Conservation (phyloP, 35 echinoderm and acorn worm genomes). For the Stichopus chloronotus region DNA sequence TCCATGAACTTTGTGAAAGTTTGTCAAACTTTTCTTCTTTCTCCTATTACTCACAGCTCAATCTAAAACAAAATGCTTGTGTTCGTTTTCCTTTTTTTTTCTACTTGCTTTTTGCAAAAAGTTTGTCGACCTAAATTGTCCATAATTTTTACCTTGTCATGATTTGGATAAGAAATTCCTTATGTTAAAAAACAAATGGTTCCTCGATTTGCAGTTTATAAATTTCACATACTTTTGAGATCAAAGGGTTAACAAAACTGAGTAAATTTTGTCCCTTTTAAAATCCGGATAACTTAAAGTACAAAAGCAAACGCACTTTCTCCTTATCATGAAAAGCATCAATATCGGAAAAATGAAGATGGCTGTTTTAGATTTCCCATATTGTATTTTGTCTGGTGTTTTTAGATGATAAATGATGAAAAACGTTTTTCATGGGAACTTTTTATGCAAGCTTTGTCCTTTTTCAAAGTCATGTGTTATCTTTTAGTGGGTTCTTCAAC, state of each 20-base stretch:
- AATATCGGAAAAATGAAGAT: background rate
- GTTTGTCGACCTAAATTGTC: background rate
- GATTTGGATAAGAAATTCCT: background rate
- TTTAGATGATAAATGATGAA: too few relatives aligned
- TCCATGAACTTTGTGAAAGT: background rate
- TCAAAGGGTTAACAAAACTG: slow-evolving; percentile 2
- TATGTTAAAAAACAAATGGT: slow-evolving; percentile 20
- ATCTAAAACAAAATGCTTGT: too few relatives aligned
- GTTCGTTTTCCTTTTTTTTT: too few relatives aligned
- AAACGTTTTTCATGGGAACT: too few relatives aligned
- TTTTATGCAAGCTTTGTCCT: too few relatives aligned
- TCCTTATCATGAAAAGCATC: background rate
- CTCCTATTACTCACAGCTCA: background rate
- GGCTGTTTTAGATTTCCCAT: background rate
- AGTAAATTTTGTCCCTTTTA: background rate
- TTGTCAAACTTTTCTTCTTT: background rate
- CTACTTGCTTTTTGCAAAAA: background rate
- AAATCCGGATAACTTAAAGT: slow-evolving; percentile 9
- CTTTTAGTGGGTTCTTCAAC: too few relatives aligned
- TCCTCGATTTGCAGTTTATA: background rate
- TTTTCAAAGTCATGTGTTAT: too few relatives aligned
- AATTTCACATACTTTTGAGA: background rate
- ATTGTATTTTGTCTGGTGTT: background rate
- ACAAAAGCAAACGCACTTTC: slow-evolving; percentile 51
- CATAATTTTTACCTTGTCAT: slow-evolving; percentile 21